Percentiles rank a stretch among this genome's conserved stretches.
Conservation (phyloP, 2,113 vertebrate species). For the Pholis gunnellus region DNA sequence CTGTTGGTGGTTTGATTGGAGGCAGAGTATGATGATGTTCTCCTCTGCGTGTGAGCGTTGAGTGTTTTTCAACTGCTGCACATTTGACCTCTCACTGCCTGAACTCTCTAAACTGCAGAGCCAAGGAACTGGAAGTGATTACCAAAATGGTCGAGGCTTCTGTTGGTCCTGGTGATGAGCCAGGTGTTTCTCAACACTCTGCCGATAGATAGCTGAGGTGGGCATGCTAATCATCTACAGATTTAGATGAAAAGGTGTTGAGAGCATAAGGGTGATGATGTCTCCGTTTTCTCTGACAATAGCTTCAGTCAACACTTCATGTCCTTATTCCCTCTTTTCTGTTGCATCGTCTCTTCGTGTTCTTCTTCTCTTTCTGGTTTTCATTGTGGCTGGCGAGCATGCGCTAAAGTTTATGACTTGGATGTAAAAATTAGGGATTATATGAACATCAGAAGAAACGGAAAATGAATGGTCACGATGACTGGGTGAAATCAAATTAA, state of each 20-base stretch:
- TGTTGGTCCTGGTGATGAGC: conserved; percentile 26
- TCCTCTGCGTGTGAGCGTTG: background rate
- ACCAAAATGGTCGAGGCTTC: conserved; percentile 34
- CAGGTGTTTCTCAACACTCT: conserved; percentile 45
- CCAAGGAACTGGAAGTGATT: conserved; percentile 62
- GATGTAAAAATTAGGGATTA: conserved; percentile 27
- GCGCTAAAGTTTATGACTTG: background rate
- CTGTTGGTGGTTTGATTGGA: conserved; percentile 22
- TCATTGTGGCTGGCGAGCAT: conserved; percentile 7
- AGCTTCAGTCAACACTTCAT: conserved; percentile 28
- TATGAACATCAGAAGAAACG: conserved; percentile 26
- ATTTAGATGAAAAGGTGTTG: conserved; percentile 23
- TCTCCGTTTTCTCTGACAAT: background rate
- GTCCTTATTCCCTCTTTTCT: background rate
- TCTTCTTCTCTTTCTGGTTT: conserved; percentile 13
- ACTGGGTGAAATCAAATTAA: conserved; percentile 4
- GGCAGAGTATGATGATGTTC: conserved; percentile 6
- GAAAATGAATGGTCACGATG: background rate
- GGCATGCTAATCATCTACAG: conserved; percentile 6
- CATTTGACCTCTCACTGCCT: conserved; percentile 49
- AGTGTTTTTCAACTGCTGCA: conserved; percentile 31
- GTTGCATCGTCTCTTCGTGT: conserved; percentile 2
- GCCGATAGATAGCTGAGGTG: background rate
- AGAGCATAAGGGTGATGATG: conserved; percentile 19
- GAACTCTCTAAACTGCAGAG: conserved; percentile 19